Evolutionary conservation across 2,888 invertebrate genomes (phyloP).

Genomic region (Drosophila meridiana): DNA sequence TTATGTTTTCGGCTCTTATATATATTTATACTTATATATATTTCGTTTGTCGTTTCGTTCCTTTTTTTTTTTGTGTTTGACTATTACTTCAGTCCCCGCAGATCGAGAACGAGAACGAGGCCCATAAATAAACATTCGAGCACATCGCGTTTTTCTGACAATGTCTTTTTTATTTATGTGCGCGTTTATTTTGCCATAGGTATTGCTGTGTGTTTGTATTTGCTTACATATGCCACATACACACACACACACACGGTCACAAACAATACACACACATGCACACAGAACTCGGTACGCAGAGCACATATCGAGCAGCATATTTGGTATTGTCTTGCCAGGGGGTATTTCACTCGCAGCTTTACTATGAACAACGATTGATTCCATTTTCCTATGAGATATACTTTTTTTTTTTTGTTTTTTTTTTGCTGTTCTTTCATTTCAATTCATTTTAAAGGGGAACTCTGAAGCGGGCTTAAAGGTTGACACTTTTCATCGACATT

Average conservation of each 20-base stretch:
- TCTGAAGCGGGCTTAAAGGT: conserved; percentile 9
- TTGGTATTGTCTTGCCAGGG: conserved; percentile 57
- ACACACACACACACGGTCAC: conserved; percentile 6
- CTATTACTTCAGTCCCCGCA: conserved; percentile 39
- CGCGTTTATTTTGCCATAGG: conserved; percentile 67
- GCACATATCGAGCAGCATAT: conserved; percentile 53
- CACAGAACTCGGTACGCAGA: conserved; percentile 35
- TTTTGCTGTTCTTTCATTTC: conserved; percentile 11
- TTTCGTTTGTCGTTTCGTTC: conserved; percentile 1
- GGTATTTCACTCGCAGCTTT: conserved; percentile 44
- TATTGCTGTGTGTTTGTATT: conserved; percentile 56
- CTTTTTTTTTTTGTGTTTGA: conserved; percentile 28
- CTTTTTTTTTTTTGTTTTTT: background rate
- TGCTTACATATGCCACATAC: conserved; percentile 63
- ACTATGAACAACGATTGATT: conserved; percentile 57
- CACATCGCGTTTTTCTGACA: conserved; percentile 64
- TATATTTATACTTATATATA: conserved; percentile 1
- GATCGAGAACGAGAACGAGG: conserved; percentile 38
- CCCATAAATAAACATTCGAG: conserved; percentile 64
- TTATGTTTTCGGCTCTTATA: background rate
- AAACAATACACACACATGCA: background rate
- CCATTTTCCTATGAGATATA: conserved; percentile 41
- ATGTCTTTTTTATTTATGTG: conserved; percentile 74
- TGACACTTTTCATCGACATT: background rate
- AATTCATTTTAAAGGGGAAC: conserved; percentile 19